These are phyloP conservation scores for Leptinotarsa haldemani DNA, from an alignment of 2,888 invertebrate species.

Conservation along the genomic window DNA sequence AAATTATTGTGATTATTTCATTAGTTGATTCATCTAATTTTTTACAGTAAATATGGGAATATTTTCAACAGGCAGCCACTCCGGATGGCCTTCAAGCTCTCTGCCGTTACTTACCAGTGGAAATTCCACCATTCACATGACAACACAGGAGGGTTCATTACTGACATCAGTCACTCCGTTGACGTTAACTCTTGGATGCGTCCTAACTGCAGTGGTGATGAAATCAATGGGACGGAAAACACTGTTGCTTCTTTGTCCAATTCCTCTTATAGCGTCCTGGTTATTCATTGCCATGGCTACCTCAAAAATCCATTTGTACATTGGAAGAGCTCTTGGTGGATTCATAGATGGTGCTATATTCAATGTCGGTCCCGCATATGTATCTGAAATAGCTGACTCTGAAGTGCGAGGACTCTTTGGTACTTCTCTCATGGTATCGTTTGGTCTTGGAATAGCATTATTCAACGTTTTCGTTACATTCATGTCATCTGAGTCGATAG, in stretches of 20 bases:
- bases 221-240: conserved; percentile 75
- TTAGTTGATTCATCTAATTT: too few species aligned
- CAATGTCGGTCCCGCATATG: too few species aligned
- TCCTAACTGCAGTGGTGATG: conserved; percentile 74
- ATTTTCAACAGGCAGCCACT: conserved; percentile 61
- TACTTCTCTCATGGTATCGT: conserved; percentile 70
- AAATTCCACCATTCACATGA: conserved; percentile 68
- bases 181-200: conserved; percentile 73
- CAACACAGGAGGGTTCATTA: conserved; percentile 70
- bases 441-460: conserved; percentile 69
- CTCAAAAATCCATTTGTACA: too few species aligned
- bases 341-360: too few species aligned
- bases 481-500: conserved; percentile 66
- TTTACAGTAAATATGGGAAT: conserved; percentile 60
- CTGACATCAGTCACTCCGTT: conserved; percentile 74
- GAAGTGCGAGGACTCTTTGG: too few species aligned
- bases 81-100: conserved; percentile 74
- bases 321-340: too few species aligned
- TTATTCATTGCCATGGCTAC: too few species aligned
- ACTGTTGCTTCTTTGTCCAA: conserved; percentile 71
- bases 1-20: too few species aligned
- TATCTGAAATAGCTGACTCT: too few species aligned
- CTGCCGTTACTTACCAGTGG: conserved; percentile 66
- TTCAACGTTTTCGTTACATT: conserved; percentile 66
- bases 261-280: too few species aligned